A percentile compares a stretch with the other conserved stretches of the same genome.
Evolutionary conservation across 2,888 invertebrate genomes (phyloP).

Genomic region (Scrobipalpa costella): DNA sequence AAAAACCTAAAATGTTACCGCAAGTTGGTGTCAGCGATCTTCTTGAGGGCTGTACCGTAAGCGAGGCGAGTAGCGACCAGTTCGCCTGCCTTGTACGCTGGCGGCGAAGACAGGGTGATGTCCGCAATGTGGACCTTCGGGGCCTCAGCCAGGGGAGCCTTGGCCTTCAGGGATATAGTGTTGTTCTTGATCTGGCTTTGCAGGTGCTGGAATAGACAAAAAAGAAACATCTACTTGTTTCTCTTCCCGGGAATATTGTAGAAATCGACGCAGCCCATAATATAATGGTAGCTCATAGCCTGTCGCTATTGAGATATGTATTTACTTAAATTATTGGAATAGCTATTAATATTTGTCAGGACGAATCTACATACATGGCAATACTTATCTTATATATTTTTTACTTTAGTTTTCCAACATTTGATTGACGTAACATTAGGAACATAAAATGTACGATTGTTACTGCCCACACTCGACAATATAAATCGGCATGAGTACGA

Average conservation of each 20-base stretch:
- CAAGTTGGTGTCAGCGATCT: slow-evolving; percentile 87
- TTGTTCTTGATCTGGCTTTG: slow-evolving; percentile 85
- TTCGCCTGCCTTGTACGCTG: slow-evolving; percentile 89
- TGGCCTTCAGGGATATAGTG: slow-evolving; percentile 82
- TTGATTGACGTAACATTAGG: too few relatives aligned
- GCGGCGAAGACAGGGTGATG: slow-evolving; percentile 89
- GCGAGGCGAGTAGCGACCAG: slow-evolving; percentile 94
- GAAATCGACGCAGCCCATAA: too few relatives aligned
- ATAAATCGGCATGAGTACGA: slow-evolving; percentile 22
- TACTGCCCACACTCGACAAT: slow-evolving; percentile 25
- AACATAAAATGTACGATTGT: slow-evolving; percentile 20
- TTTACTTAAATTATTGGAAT: too few relatives aligned
- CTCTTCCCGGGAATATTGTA: too few relatives aligned
- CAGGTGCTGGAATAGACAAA: slow-evolving; percentile 55
- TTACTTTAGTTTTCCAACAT: too few relatives aligned
- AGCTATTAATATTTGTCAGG: too few relatives aligned
- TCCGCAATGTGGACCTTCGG: slow-evolving; percentile 83
- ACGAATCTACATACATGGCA: too few relatives aligned
- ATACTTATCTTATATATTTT: too few relatives aligned
- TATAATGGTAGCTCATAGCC: too few relatives aligned
- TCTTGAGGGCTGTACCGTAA: slow-evolving; percentile 96
- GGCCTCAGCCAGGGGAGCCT: slow-evolving; percentile 85
- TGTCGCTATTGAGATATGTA: too few relatives aligned
- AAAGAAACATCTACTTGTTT: background rate
- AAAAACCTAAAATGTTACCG: slow-evolving; percentile 50